Conservation (phyloP, 1,140 invertebrate genomes). For the Tribolium madens region DNA sequence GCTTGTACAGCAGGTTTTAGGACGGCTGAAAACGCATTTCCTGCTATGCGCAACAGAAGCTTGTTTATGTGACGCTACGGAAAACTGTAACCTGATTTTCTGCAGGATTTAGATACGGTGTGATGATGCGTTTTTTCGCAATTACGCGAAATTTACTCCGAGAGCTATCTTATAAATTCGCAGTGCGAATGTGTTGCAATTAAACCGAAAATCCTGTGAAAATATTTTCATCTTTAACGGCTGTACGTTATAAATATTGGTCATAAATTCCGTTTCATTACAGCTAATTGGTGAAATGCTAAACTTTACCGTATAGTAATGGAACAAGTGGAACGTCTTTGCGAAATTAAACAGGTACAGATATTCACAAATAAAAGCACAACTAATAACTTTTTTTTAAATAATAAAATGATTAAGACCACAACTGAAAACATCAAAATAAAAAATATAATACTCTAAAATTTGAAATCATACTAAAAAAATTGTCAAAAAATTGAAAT, state of each 20-base stretch:
- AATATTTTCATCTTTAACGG: constrained; percentile 41
- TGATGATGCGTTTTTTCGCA: neutral
- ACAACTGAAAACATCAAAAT: too few species aligned
- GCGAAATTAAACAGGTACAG: constrained; percentile 11
- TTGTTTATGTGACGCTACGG: too few species aligned
- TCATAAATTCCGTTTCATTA: constrained; percentile 39
- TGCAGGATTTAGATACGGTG: neutral
- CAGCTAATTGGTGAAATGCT: constrained; percentile 42
- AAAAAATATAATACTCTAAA: too few species aligned
- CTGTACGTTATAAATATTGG: constrained; percentile 39
- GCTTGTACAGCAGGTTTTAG: constrained; percentile 14
- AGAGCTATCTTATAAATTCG: constrained; percentile 27
- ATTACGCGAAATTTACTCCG: constrained; percentile 31
- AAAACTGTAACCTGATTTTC: neutral
- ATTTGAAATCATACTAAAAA: too few species aligned
- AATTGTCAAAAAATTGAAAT: too few species aligned
- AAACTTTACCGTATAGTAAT: constrained; percentile 27
- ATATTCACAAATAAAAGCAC: constrained; percentile 1
- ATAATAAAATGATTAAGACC: too few species aligned
- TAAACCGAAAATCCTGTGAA: constrained; percentile 40
- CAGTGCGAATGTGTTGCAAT: constrained; percentile 6
- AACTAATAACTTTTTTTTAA: constrained; percentile 4
- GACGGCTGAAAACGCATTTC: neutral
- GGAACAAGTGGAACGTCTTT: constrained; percentile 30
- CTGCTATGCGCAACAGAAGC: neutral